These are phyloP conservation scores for Proterorhinus semilunaris DNA, from an alignment of 2,113 vertebrate species.

Conservation along the genomic window DNA sequence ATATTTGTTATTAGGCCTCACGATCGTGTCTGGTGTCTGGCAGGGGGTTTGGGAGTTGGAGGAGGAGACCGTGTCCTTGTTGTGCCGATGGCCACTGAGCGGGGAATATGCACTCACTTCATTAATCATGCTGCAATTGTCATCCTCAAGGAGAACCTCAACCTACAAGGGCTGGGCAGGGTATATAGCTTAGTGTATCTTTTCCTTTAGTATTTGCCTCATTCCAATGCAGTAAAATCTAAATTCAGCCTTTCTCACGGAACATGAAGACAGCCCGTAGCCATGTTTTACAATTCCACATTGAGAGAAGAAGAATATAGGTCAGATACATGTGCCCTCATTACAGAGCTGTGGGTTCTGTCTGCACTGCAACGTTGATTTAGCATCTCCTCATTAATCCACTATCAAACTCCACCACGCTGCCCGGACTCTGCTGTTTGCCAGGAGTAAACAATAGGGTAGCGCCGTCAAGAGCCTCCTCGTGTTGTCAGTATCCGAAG, in stretches of 20 bases:
- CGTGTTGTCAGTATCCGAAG: conserved; percentile 38
- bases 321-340: conserved; percentile 56
- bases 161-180: conserved; percentile 50
- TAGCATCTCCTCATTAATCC: conserved; percentile 51
- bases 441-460: conserved; percentile 43
- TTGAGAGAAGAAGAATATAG: conserved; percentile 54
- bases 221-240: conserved; percentile 15
- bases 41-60: conserved; percentile 21
- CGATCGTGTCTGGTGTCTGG: conserved; percentile 34
- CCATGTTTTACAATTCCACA: conserved; percentile 28
- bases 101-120: conserved; percentile 58
- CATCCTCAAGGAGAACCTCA: conserved; percentile 65
- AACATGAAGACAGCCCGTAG: conserved; percentile 12
- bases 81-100: conserved; percentile 47
- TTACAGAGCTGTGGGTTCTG: conserved; percentile 53
- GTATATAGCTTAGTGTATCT: conserved; percentile 27
- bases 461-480: conserved; percentile 27
- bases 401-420: conserved; percentile 34
- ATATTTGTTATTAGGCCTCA: conserved; percentile 61
- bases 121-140: conserved; percentile 69
- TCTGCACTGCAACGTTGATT: conserved; percentile 38
- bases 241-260: conserved; percentile 13
- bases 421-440: conserved; percentile 16
- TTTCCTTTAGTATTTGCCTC: conserved; percentile 36
- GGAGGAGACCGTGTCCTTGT: conserved; percentile 65